These are phyloP conservation scores for Schizaphis graminum DNA, from an alignment of 2,888 invertebrate genomes.

Conservation along the genomic window DNA sequence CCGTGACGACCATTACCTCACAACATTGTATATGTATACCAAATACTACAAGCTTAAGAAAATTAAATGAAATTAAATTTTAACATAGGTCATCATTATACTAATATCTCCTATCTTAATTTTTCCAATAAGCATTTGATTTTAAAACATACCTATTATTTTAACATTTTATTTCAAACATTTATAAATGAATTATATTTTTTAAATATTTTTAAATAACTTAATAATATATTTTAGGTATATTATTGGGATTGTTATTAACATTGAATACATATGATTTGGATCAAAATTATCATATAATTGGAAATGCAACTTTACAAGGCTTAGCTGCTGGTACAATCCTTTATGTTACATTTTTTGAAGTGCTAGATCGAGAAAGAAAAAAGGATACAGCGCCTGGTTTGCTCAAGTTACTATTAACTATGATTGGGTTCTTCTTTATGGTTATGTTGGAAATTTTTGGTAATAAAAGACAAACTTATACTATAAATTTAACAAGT, in stretches of 20 bases:
- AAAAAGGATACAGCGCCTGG: conserved; percentile 66
- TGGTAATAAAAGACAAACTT: conserved; percentile 56
- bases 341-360: conserved; percentile 74
- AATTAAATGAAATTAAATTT: not conserved
- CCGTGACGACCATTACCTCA: not conserved
- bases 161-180: not conserved
- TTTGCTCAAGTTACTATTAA: conserved; percentile 67
- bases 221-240: conserved; percentile 67
- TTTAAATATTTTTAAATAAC: not conserved
- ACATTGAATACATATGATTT: conserved; percentile 71
- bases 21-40: not conserved
- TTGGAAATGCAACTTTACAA: conserved; percentile 72
- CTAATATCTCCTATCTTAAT: not conserved
- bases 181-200: not conserved
- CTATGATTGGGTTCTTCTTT: conserved; percentile 67
- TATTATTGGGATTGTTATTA: conserved; percentile 72
- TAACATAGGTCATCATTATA: not conserved
- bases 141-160: not conserved
- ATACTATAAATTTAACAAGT: not conserved
- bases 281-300: conserved; percentile 71
- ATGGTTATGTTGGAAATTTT: conserved; percentile 67
- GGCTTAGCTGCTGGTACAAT: conserved; percentile 74
- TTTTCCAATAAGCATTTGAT: not conserved
- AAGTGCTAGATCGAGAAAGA: conserved; percentile 71
- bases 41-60: not conserved